Conservation (phyloP, 2,113 vertebrate genomes). For the Laticauda colubrina region DNA sequence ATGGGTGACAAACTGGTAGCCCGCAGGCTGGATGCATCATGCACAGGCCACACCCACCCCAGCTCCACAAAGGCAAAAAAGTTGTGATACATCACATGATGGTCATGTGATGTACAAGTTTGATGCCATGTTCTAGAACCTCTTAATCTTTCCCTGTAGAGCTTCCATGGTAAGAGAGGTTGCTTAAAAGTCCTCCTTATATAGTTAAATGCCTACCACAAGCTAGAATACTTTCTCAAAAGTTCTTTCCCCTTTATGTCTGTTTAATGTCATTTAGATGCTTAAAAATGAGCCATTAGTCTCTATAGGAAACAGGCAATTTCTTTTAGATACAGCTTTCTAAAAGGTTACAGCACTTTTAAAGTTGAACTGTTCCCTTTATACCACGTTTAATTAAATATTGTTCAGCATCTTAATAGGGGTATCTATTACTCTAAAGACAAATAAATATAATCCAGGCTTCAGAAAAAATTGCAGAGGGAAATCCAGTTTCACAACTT, state of each 20-base stretch:
- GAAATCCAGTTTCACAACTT: background rate
- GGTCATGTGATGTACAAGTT: too few species aligned
- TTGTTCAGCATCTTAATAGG: background rate
- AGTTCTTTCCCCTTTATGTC: background rate
- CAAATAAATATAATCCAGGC: background rate
- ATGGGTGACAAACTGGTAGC: too few species aligned
- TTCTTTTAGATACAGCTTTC: background rate
- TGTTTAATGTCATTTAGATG: background rate
- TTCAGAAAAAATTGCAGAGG: background rate
- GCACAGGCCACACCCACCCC: too few species aligned
- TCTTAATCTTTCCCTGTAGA: constrained; percentile 41
- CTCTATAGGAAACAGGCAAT: background rate
- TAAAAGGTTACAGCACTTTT: background rate
- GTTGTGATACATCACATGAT: too few species aligned
- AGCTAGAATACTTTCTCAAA: background rate
- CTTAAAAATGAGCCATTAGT: background rate
- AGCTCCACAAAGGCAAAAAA: too few species aligned
- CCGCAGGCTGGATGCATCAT: too few species aligned
- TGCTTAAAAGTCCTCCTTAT: constrained; percentile 13
- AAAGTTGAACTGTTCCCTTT: background rate
- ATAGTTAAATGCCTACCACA: background rate
- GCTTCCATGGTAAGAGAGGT: constrained; percentile 24
- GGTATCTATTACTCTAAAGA: background rate
- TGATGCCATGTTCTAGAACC: background rate
- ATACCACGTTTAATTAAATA: background rate